phyloP scores from a whole-genome alignment of 1,140 invertebrate species.

The Hestina assimilis region DNA sequence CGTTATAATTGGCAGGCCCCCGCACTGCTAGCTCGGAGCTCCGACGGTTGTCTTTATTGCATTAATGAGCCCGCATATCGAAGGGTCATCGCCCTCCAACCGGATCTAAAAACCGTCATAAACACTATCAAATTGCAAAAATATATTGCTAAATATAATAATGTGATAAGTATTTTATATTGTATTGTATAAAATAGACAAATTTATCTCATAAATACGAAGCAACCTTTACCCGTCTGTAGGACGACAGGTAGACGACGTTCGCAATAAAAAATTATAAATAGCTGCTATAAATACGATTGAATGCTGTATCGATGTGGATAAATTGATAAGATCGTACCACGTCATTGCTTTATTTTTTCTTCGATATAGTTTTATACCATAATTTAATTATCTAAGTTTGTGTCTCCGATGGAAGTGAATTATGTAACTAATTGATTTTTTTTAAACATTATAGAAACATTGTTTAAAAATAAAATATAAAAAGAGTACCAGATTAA shows the following conservation, averaged over 20 bases:
- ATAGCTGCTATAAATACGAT: conserved; percentile 9
- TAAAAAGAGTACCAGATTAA: too few species aligned
- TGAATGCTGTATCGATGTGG: background rate
- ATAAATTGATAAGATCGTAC: background rate
- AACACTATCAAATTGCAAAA: background rate
- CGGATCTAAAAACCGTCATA: conserved; percentile 19
- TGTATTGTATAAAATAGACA: background rate
- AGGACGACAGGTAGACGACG: conserved; percentile 18
- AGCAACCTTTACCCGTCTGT: conserved; percentile 14
- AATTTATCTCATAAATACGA: background rate
- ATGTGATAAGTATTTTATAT: background rate
- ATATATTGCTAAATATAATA: background rate
- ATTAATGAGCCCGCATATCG: conserved; percentile 65
- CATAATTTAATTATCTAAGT: background rate
- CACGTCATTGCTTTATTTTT: background rate
- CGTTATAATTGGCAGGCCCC: conserved; percentile 52
- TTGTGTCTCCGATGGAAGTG: background rate
- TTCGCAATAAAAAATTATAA: conserved; percentile 7
- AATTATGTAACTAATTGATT: background rate
- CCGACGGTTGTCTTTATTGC: conserved; percentile 54
- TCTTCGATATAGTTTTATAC: too few species aligned
- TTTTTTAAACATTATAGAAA: too few species aligned
- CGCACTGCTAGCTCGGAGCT: conserved; percentile 35
- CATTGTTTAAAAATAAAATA: too few species aligned
- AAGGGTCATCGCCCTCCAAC: conserved; percentile 49